Evolutionary conservation across 2,888 invertebrate species (phyloP), one percentile per base, ranked within the genome.

Genomic region (Drosophila buzzatii): DNA sequence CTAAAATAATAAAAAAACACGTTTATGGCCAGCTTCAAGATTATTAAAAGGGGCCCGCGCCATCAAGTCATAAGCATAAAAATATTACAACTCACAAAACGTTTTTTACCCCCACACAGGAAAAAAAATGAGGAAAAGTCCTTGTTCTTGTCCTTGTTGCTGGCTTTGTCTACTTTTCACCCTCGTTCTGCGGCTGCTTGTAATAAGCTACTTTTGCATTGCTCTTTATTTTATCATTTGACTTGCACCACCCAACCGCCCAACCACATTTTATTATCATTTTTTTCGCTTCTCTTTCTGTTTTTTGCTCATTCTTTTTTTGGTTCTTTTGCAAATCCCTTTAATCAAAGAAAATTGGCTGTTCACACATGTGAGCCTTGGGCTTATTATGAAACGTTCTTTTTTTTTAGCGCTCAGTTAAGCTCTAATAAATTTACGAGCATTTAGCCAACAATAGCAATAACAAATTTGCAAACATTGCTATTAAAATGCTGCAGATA

Each of bases 381-480:
- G 63, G 64, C 71, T 72, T 79, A 68, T 79, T 69, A 60, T 59
- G 49, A 33, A 59, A 64, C 51, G 68, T 47, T 39, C n/a, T 65
- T 57, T 23, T 47, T 47, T 65, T 51, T 51, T 18, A 47, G 52
- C 33, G 56, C 58, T 23, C 18, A 53, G 57, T 72, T 81, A 82
- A 85, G 79, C 83, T 83, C 81, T 81, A 85, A 85, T 88, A 85
- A 88, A 88, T 85, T 85, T 87, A 84, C 73, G 82, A 73, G 59
- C 68, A 51, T 58, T 61, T 70, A 31, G 27, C 44, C 58, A 45
- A 61, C 64, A 41, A 31, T 55, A 64, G 56, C 27, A 23, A 23
- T 20, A 37, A 20, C 5, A 47, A 67, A 63, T 85, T 81, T 70
- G 58, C 82, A 76, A 67, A 81, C 23, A 70, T 81, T 77, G 68